Evolutionary conservation across 1,140 invertebrate genomes (phyloP), one percentile per base, ranked within the genome.

Genomic region (Scaptomyza hsui): DNA sequence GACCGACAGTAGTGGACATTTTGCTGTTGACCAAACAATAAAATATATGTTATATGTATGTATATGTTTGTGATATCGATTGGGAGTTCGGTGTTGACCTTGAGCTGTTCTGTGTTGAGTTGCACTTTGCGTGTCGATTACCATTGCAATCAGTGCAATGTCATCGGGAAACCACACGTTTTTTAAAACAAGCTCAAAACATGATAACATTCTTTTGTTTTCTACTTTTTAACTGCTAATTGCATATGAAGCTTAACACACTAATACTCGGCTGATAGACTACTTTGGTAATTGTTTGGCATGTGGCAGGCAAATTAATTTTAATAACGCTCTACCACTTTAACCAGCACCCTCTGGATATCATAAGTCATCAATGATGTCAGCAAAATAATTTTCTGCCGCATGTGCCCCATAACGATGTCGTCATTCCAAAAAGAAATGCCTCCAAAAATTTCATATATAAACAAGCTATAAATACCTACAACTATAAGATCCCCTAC

Each of bases 1-100:
- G 91, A 24, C 93, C 93, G 18, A 94, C 64, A 5, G 49, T 49
- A 7, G 70, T 37, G 4, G 88, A 75, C 89, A 90, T 90, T 5
- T 12, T 65, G 15, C 65, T 55, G 5, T 6, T 7, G 13, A 29
- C 26, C 6, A 4, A 12, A 13, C n/a, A n/a, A n/a, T n/a, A 12
- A n/a, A 37, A 21, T 5, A 55, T 24, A 21, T 10, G 6, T 29
- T 29, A 29, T 29, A 9, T 24, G 24, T 52, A 37, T 15, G 26
- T 26, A 7, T 18, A 19, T n/a, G n/a, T 26, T 12, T 16, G n/a
- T 35, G 13, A 15, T 15, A 57, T 41, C 32, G 49, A 39, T 63
- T 32, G 7, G 6, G 7, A 44, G 52, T 26, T 26, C 12, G 35
- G 9, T 7, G 19, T 16, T 26, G 51, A 16, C 61, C 49, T 55